Conservation (phyloP, 1,140 invertebrate genomes). For the Arion vulgaris region DNA sequence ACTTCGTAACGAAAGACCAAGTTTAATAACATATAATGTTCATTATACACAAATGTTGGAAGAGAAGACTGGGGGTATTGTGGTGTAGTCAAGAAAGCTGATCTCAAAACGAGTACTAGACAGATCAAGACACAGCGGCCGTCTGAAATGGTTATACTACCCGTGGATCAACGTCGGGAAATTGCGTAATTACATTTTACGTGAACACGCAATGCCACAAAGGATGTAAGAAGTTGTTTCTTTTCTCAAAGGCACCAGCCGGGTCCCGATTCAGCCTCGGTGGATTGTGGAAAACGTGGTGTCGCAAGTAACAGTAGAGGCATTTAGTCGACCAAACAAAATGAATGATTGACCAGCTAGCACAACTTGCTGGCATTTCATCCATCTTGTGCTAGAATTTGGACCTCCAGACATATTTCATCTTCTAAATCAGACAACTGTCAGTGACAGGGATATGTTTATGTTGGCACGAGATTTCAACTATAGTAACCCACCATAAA, state of each 20-base stretch:
- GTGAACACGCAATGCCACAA: not conserved
- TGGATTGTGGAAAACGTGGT: not conserved
- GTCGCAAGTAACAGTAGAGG: not conserved
- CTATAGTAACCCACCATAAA: not conserved
- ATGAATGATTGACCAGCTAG: slow-evolving; percentile 3
- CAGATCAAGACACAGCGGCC: too few species aligned
- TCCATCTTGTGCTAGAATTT: not conserved
- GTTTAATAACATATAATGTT: too few species aligned
- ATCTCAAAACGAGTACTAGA: too few species aligned
- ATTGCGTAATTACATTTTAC: not conserved
- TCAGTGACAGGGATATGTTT: not conserved
- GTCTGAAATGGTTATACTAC: too few species aligned
- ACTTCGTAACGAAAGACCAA: too few species aligned
- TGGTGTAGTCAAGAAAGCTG: too few species aligned
- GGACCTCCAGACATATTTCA: slow-evolving; percentile 1
- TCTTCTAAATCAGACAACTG: not conserved
- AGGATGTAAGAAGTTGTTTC: not conserved
- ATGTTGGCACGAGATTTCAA: not conserved
- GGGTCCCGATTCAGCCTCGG: not conserved
- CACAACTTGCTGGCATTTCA: not conserved
- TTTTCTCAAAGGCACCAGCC: not conserved
- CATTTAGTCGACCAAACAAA: not conserved
- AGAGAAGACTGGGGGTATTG: too few species aligned
- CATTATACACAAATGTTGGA: too few species aligned
- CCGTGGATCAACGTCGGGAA: not conserved